These are phyloP conservation scores for Axea sp. DNA, from an alignment of 2,888 invertebrate species.

Conservation along the genomic window DNA sequence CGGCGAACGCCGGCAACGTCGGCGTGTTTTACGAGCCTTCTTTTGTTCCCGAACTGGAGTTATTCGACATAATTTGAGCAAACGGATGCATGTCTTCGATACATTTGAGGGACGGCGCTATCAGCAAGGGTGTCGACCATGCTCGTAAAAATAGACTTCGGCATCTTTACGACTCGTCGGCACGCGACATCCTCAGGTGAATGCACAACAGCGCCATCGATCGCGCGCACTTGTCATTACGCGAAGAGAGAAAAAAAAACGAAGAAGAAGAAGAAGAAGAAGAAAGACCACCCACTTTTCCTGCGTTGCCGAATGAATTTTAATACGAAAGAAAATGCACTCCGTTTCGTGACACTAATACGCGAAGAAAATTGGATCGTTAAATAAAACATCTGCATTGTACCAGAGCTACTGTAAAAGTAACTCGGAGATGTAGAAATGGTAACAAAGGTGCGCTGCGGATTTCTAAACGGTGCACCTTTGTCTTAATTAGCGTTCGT, in stretches of 20 bases:
- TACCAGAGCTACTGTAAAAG: no score
- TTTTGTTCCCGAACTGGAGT: constrained; percentile 13
- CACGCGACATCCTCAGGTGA: constrained; percentile 58
- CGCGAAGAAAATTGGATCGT: background rate
- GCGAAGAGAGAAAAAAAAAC: constrained; percentile 15
- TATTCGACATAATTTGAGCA: constrained; percentile 58
- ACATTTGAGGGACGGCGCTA: constrained; percentile 56
- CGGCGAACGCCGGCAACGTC: constrained; percentile 1
- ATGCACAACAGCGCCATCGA: constrained; percentile 51
- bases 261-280: no score
- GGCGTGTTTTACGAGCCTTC: constrained; percentile 30
- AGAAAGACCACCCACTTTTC: no score
- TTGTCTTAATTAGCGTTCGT: no score
- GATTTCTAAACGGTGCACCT: no score
- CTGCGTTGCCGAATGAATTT: no score
- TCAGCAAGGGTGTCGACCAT: constrained; percentile 58
- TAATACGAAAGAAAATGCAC: no score
- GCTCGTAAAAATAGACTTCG: constrained; percentile 55
- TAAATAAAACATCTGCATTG: background rate
- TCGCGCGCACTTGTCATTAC: constrained; percentile 52
- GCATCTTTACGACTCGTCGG: constrained; percentile 58
- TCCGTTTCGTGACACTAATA: no score
- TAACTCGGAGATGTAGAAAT: no score
- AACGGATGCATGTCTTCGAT: constrained; percentile 57
- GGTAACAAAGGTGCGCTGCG: no score